Conservation (phyloP, 2,113 vertebrate genomes). For the Dissostichus mawsoni region DNA sequence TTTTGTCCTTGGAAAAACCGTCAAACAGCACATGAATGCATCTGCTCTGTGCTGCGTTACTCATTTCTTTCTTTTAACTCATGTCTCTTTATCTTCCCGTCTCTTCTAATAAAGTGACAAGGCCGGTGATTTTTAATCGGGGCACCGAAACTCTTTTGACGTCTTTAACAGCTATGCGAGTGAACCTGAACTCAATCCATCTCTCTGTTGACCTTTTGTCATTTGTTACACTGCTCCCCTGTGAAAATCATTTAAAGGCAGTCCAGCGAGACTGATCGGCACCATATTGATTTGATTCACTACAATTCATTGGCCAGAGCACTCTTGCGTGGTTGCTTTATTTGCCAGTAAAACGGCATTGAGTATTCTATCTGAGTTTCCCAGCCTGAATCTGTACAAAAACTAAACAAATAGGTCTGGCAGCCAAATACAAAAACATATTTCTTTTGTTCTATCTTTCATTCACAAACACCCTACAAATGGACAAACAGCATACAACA, state of each 20-base stretch:
- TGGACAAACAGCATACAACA: conserved; percentile 23
- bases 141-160: conserved; percentile 30
- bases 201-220: conserved; percentile 33
- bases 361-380: conserved; percentile 24
- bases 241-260: conserved; percentile 47
- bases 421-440: conserved; percentile 27
- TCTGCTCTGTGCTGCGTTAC: conserved; percentile 15
- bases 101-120: conserved; percentile 18
- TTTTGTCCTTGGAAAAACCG: neutral
- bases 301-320: conserved; percentile 39
- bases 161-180: conserved; percentile 22
- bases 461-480: conserved; percentile 16
- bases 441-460: conserved; percentile 1
- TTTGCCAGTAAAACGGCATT: conserved; percentile 37
- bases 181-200: conserved; percentile 42
- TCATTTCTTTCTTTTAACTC: conserved; percentile 46
- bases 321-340: conserved; percentile 25
- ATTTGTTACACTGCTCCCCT: conserved; percentile 34
- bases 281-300: conserved; percentile 65
- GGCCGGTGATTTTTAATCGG: conserved; percentile 18
- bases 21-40: conserved; percentile 18
- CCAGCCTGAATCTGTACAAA: conserved; percentile 36
- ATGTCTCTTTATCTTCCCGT: conserved; percentile 25
- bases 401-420: conserved; percentile 38
- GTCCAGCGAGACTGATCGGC: conserved; percentile 61